Conservation (phyloP, 2,888 invertebrate genomes). For the Apamea monoglypha region DNA sequence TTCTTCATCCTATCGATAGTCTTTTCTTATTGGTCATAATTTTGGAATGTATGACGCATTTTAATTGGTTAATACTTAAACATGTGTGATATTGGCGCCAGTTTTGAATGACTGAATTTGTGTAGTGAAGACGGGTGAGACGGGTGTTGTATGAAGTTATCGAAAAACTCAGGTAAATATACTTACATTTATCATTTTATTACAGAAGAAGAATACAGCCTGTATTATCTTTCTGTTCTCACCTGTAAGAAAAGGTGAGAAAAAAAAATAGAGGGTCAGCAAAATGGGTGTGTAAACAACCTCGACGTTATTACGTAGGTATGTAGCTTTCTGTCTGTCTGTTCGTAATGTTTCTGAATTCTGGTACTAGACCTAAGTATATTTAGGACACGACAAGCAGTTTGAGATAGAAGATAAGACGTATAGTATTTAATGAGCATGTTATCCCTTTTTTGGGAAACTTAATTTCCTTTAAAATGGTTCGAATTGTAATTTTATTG, state of each 20-base stretch:
- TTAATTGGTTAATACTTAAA: constrained; percentile 45
- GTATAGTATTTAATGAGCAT: background rate
- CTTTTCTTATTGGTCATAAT: constrained; percentile 33
- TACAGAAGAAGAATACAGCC: background rate
- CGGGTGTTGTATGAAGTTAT: background rate
- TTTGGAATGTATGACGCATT: constrained; percentile 9
- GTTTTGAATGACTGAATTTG: constrained; percentile 29
- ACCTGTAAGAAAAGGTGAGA: background rate
- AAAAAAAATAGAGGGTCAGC: background rate
- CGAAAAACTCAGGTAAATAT: background rate
- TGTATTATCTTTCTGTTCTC: too few species aligned
- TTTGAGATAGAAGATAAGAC: background rate
- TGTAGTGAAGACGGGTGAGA: background rate
- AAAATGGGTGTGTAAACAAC: background rate
- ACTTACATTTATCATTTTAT: background rate
- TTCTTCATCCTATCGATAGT: background rate
- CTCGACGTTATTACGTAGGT: background rate
- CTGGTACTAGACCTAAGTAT: background rate
- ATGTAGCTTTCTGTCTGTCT: background rate
- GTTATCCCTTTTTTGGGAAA: background rate
- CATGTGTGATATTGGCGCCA: constrained; percentile 52
- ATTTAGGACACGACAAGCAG: background rate
- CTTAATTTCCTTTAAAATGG: background rate
- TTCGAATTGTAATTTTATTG: background rate
- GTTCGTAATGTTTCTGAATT: background rate